phyloP scores from a whole-genome alignment of 2,797 vertebrate species.

The Rhinophrynus dorsalis region DNA sequence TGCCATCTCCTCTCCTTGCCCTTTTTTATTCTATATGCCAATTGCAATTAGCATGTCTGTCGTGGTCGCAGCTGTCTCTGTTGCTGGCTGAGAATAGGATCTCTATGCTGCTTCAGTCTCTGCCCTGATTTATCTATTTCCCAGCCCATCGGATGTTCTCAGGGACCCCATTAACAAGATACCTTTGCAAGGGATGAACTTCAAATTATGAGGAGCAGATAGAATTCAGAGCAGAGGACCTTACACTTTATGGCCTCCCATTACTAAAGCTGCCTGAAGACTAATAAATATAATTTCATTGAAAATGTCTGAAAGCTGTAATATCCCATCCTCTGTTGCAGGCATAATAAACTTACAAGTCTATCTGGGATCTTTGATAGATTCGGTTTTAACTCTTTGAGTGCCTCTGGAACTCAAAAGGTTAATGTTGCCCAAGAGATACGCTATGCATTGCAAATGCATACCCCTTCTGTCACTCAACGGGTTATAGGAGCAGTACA shows the following conservation, averaged over 20 bases:
- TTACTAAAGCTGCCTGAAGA: constrained; percentile 37
- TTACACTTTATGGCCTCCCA: constrained; percentile 19
- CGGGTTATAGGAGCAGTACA: no score
- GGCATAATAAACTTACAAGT: background rate
- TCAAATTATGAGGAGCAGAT: constrained; percentile 43
- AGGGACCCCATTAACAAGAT: constrained; percentile 46
- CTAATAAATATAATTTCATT: constrained; percentile 42
- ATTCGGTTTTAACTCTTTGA: no score
- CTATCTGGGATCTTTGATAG: background rate
- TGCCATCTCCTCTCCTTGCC: constrained; percentile 16
- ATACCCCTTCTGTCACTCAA: no score
- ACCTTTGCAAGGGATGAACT: constrained; percentile 39
- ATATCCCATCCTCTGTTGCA: background rate
- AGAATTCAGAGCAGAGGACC: constrained; percentile 23
- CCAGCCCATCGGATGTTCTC: constrained; percentile 30
- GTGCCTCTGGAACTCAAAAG: no score
- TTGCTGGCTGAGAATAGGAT: constrained; percentile 33
- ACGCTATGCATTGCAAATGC: no score
- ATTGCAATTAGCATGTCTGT: constrained; percentile 32
- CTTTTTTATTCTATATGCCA: constrained; percentile 19
- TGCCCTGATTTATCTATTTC: constrained; percentile 47
- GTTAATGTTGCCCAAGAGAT: no score
- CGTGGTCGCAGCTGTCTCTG: constrained; percentile 26
- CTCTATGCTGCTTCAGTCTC: constrained; percentile 21
- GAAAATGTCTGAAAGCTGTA: constrained; percentile 11